Evolutionary conservation across 1,140 invertebrate genomes (phyloP).

Genomic region (Macrobrachium nipponense): DNA sequence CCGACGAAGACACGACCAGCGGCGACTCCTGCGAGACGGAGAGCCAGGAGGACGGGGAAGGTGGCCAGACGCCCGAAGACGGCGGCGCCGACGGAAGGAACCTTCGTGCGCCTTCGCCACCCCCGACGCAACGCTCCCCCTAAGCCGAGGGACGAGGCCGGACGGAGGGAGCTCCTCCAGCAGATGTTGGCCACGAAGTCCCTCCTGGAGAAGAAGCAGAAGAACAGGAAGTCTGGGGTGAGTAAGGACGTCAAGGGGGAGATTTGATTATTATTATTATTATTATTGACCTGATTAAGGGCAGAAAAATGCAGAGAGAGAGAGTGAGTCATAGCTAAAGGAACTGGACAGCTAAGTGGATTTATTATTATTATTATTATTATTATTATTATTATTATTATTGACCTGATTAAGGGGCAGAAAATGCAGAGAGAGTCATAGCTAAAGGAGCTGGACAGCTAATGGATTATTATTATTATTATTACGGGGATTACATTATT

Average conservation of each 20-base stretch:
- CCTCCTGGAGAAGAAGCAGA: conserved; percentile 57
- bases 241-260: not conserved
- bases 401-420: no score
- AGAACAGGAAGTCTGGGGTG: conserved; percentile 45
- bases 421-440: no score
- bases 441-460: not conserved
- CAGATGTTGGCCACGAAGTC: conserved; percentile 54
- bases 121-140: conserved; percentile 2
- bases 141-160: conserved; percentile 12
- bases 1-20: conserved; percentile 31
- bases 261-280: not conserved
- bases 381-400: no score
- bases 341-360: no score
- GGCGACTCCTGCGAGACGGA: conserved; percentile 49
- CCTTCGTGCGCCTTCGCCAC: conserved; percentile 21
- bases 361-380: no score
- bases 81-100: not conserved
- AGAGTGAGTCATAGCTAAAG: no score
- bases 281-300: no score
- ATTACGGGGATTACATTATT: no score
- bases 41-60: conserved; percentile 45
- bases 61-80: not conserved
- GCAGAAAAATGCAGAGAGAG: no score
- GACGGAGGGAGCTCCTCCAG: conserved; percentile 37
- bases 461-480: not conserved